Percentiles rank a stretch among this genome's conserved stretches.
These are phyloP conservation scores for Podarcis lilfordi DNA, from an alignment of 2,797 vertebrate species.

Conservation along the genomic window DNA sequence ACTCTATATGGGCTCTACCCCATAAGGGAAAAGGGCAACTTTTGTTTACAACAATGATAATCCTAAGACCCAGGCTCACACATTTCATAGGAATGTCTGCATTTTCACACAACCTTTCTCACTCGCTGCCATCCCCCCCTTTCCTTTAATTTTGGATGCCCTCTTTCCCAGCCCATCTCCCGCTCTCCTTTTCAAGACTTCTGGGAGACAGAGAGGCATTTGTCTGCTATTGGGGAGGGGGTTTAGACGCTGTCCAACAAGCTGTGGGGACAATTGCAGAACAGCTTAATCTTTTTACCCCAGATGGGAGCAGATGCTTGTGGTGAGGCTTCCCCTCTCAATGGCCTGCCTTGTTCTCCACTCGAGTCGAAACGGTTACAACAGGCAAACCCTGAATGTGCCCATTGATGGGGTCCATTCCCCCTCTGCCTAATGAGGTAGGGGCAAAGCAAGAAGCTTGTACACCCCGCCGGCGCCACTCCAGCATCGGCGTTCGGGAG, in stretches of 20 bases:
- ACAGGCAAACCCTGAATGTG: conserved; percentile 5
- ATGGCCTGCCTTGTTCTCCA: conserved; percentile 9
- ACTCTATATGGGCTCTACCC: too few relatives aligned
- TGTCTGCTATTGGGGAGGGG: not conserved
- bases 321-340: not conserved
- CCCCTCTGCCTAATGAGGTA: not conserved
- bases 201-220: not conserved
- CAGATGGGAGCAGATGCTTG: not conserved
- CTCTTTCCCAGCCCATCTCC: not conserved
- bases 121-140: too few relatives aligned
- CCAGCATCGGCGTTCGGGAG: not conserved
- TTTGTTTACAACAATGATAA: too few relatives aligned
- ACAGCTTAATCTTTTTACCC: not conserved
- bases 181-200: not conserved
- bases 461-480: not conserved
- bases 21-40: too few relatives aligned
- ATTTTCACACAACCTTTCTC: too few relatives aligned
- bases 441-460: too few relatives aligned
- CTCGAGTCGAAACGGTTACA: not conserved
- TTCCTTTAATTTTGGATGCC: not conserved
- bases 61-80: not conserved
- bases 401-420: not conserved
- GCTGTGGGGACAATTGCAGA: not conserved
- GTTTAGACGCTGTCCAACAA: not conserved
- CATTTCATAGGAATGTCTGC: not conserved